Conservation (phyloP, 2,888 invertebrate genomes). For the Drymonia ruficornis region DNA sequence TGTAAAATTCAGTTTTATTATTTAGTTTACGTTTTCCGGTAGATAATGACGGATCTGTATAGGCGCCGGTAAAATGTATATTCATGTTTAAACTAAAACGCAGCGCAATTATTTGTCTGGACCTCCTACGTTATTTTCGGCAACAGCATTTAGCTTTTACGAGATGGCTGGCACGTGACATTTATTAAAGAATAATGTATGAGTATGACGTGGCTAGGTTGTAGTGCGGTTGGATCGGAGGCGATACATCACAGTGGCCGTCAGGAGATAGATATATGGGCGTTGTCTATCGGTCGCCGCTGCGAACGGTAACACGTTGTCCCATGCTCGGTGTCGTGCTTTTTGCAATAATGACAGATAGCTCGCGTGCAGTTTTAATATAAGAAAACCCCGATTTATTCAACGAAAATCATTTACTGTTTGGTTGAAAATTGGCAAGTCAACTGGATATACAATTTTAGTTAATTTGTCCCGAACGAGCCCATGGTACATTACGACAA, state of each 20-base stretch:
- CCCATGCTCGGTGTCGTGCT: conserved; percentile 32
- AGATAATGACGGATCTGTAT: conserved; percentile 1
- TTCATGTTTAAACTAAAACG: no score
- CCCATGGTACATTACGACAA: no score
- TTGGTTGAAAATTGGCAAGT: no score
- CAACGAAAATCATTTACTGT: no score
- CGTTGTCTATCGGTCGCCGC: conserved; percentile 58
- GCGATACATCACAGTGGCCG: conserved; percentile 62
- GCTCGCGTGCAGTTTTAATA: conserved; percentile 12
- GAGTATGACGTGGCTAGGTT: conserved; percentile 49
- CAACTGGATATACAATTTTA: no score
- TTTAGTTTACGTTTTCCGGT: conserved; percentile 27
- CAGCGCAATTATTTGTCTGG: not conserved
- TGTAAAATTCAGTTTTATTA: conserved; percentile 11
- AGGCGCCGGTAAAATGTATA: not conserved
- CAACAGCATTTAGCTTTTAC: not conserved
- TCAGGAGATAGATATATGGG: conserved; percentile 61
- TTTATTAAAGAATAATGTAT: conserved; percentile 40
- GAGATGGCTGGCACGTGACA: conserved; percentile 23
- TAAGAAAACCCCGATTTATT: no score
- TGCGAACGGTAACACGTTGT: conserved; percentile 48
- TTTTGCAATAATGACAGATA: conserved; percentile 44
- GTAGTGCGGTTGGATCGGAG: conserved; percentile 59
- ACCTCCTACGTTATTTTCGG: not conserved
- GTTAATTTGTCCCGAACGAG: no score